phyloP scores from a whole-genome alignment of 2,888 invertebrate genomes.

The Drosophila kuntzei region DNA sequence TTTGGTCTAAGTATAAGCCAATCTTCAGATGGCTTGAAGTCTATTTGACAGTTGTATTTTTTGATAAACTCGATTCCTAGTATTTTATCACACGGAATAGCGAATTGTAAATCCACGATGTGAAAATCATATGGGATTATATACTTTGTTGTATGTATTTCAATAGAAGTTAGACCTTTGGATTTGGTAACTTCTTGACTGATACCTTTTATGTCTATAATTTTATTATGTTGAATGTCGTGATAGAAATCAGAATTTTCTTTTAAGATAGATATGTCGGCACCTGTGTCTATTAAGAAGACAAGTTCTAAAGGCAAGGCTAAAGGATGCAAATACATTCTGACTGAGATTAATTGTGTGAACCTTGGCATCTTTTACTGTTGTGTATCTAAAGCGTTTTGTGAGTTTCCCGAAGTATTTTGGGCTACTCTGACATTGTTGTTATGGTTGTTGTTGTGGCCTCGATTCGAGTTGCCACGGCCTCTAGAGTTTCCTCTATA shows the following conservation, averaged over 20 bases:
- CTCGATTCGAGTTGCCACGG: slow-evolving; percentile 10
- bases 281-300: too few species aligned
- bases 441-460: slow-evolving; percentile 9
- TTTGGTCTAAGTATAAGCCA: too few species aligned
- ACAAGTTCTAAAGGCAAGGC: not conserved
- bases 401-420: not conserved
- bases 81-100: too few species aligned
- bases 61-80: too few species aligned
- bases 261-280: slow-evolving; percentile 9
- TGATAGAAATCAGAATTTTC: slow-evolving; percentile 6
- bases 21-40: too few species aligned
- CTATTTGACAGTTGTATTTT: too few species aligned
- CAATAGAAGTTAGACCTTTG: not conserved
- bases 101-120: too few species aligned
- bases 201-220: slow-evolving; percentile 6
- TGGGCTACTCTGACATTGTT: slow-evolving; percentile 1
- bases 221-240: not conserved
- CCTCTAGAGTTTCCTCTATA: slow-evolving; percentile 27
- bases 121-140: too few species aligned
- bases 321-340: not conserved
- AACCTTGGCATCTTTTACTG: not conserved
- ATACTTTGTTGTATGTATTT: too few species aligned
- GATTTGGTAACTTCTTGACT: slow-evolving; percentile 1
- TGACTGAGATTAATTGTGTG: not conserved
- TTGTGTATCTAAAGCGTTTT: not conserved